Evolutionary conservation across 92 coral and sea anemone species (phyloP).

Genomic region (Epizoanthus stellaris): DNA sequence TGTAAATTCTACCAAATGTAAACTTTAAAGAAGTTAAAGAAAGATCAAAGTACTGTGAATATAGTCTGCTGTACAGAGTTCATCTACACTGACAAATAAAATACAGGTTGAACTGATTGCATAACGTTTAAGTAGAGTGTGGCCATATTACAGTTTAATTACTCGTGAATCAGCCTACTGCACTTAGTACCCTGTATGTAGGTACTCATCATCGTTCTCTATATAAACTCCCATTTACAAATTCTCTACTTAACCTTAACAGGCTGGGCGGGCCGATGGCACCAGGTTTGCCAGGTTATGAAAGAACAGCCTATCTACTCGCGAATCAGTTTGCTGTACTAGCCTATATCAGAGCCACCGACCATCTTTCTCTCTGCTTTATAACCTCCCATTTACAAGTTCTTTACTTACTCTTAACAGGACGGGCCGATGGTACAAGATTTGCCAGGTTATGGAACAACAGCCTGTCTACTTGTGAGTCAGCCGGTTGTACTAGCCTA

Average conservation of each 20-base stretch:
- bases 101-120: slow-evolving; percentile 63
- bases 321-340: too few species aligned
- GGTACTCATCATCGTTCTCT: too few species aligned
- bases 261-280: slow-evolving; percentile 86
- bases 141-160: too few species aligned
- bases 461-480: slow-evolving; percentile 61
- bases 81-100: slow-evolving; percentile 33
- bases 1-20: background rate
- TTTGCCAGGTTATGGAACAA: slow-evolving; percentile 81
- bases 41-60: too few species aligned
- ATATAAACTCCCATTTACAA: too few species aligned
- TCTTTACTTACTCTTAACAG: slow-evolving; percentile 69
- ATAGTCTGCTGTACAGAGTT: background rate
- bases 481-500: too few species aligned
- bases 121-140: background rate
- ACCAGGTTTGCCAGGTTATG: slow-evolving; percentile 84
- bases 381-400: background rate
- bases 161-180: too few species aligned
- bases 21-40: background rate
- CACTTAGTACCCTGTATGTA: too few species aligned
- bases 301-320: slow-evolving; percentile 76
- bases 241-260: slow-evolving; percentile 48
- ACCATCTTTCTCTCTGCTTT: background rate
- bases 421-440: slow-evolving; percentile 87
- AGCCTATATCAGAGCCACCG: too few species aligned